Base-by-base conservation (phyloP, 2,888 invertebrate genomes). In the Cephus sareptanus region DNA sequence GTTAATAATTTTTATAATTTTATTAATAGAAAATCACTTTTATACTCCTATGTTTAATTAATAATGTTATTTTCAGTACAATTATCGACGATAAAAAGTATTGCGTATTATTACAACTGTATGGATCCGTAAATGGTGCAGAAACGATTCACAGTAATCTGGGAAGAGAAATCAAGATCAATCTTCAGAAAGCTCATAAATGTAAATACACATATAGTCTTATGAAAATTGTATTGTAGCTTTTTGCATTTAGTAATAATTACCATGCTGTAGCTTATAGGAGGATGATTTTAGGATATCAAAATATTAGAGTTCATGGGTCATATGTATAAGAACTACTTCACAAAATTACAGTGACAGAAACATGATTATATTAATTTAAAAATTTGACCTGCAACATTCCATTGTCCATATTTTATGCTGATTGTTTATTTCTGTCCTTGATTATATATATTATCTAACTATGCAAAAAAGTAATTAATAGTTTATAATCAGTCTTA, bases 71-170 rank as follows among this genome's bases (percentile, higher is more conserved):
- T 84, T 87, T 73, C 79, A 91, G 91, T 76, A 88, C 90, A 3
- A 79, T 71, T 15, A 11, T 83, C 12, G 81, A 88, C 11, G 84
- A 77, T 30, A 78, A 79, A 34, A 79, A 82, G 35, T 91, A 91
- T 79, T 88, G 84, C 75, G 11, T 89, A 9, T 84, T 83, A 35
- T 77, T 91, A 4, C 81, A 88, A 40, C 81, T 91, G 23, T 91
- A 87, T 82, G 91, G 91, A 15, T 79, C 87, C n/a, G 84, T 91
- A 9, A 73, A 87, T 75, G 85, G 90, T 4, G 89, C 89, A 74
- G 83, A 87, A 79, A 89, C 89, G 0, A 77, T 40, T 1, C 88
- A 90, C 56, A 23, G 73, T 15, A 90, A 89, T 74, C 15, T 85
- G 13, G 87, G 84, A 15, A 85, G 91, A 77, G 91, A 91, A 83